Evolutionary conservation across 92 coral and sea anemone genomes (phyloP).

Genomic region (Desmophyllum pertusum): DNA sequence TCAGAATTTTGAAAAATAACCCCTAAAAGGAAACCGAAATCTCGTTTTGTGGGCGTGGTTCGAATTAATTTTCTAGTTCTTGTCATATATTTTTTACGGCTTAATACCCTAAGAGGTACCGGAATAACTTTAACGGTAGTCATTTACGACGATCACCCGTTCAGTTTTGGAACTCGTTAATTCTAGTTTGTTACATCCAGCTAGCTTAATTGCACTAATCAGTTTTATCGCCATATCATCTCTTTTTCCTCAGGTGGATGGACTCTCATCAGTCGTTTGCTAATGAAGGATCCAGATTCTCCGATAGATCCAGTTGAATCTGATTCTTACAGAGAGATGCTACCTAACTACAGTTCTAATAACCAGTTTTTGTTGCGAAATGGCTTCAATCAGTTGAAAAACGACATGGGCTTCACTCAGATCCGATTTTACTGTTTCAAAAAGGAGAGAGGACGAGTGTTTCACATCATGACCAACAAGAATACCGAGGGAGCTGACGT

Average conservation of each 20-base stretch:
- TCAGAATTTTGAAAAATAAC: too few species aligned
- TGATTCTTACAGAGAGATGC: not conserved
- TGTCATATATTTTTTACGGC: too few species aligned
- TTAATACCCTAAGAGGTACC: too few species aligned
- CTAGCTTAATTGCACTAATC: too few species aligned
- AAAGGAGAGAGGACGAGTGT: constrained; percentile 29
- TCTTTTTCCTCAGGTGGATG: constrained; percentile 13
- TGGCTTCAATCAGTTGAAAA: constrained; percentile 20
- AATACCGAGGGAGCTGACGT: constrained; percentile 34
- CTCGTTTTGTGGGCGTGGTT: too few species aligned
- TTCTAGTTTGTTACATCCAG: too few species aligned
- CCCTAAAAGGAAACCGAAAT: too few species aligned
- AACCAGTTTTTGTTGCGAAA: constrained; percentile 4
- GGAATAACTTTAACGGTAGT: too few species aligned
- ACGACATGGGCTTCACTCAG: constrained; percentile 52
- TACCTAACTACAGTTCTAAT: constrained; percentile 2
- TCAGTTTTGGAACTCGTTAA: too few species aligned
- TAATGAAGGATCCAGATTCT: not conserved
- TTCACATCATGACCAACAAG: constrained; percentile 61
- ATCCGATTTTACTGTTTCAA: constrained; percentile 59
- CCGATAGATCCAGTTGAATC: not conserved
- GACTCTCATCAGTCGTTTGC: not conserved
- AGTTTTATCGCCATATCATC: not conserved
- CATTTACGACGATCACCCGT: too few species aligned
- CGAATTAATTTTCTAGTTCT: too few species aligned